Evolutionary conservation across 30 jellyfish, hydroid and myxozoan genomes (phyloP).

Genomic region (Hydra vulgaris): DNA sequence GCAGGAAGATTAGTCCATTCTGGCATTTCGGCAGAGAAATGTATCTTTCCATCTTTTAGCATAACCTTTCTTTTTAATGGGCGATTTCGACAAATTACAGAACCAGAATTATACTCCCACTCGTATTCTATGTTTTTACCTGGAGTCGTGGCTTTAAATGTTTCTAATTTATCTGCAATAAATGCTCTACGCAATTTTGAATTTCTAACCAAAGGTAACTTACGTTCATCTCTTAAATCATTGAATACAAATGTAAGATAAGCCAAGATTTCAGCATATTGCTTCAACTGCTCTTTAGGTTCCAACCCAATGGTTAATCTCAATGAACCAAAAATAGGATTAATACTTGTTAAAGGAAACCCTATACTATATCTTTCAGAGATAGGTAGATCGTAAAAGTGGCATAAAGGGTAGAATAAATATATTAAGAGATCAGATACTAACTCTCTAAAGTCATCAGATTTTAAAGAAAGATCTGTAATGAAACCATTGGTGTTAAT

Average conservation of each 20-base stretch:
- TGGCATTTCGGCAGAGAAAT: no score
- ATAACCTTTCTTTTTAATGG: no score
- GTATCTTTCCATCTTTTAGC: no score
- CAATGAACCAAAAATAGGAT: neutral
- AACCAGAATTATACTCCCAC: no score
- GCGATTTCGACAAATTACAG: no score
- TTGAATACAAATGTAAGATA: neutral
- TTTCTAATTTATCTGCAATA: neutral
- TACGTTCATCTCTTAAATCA: no score
- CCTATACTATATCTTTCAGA: neutral
- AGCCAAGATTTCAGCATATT: neutral
- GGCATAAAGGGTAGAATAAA: neutral
- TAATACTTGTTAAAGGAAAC: neutral
- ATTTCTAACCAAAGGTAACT: no score
- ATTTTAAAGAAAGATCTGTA: neutral
- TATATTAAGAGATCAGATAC: neutral
- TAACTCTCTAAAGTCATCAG: neutral
- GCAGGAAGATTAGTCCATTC: no score
- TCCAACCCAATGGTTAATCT: neutral
- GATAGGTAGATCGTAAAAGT: neutral
- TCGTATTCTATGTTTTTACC: no score
- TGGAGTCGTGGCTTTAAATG: neutral
- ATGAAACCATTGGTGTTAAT: neutral
- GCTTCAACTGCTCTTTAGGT: neutral
- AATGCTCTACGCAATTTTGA: neutral